phyloP scores from a whole-genome alignment of 1,140 invertebrate species.

The Lepidurus packardi region DNA sequence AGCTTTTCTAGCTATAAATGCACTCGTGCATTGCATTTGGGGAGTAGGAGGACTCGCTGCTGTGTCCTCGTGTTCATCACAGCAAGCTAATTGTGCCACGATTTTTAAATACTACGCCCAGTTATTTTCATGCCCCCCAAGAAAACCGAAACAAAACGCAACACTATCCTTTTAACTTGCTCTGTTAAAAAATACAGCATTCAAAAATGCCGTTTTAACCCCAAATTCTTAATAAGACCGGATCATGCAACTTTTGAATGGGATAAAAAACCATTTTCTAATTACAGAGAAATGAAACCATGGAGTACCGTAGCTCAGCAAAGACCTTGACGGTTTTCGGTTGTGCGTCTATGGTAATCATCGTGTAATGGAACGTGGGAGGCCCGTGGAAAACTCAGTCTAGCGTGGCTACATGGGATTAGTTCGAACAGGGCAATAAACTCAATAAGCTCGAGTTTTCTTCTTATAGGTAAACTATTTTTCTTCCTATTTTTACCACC shows the following conservation, averaged over 20 bases:
- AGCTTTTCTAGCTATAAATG: not conserved
- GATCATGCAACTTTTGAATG: no score
- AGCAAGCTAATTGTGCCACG: not conserved
- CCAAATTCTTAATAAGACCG: no score
- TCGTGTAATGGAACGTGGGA: not conserved
- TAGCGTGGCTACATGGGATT: not conserved
- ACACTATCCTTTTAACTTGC: not conserved
- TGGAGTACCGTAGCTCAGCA: not conserved
- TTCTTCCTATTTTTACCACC: not conserved
- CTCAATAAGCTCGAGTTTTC: not conserved
- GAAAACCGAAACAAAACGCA: not conserved
- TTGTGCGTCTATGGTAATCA: not conserved
- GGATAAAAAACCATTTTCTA: not conserved
- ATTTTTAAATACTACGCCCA: not conserved
- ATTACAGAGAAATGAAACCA: not conserved
- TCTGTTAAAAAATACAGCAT: no score
- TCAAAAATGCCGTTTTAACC: no score
- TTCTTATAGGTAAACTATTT: not conserved
- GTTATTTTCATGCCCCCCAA: not conserved
- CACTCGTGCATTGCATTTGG: constrained; percentile 3
- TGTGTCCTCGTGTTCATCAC: not conserved
- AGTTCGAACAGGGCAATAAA: not conserved
- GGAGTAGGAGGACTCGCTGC: not conserved
- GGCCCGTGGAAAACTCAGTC: not conserved
- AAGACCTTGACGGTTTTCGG: not conserved